A percentile compares a stretch with the other conserved stretches of the same genome.
Evolutionary conservation across 2,888 invertebrate genomes (phyloP).

Genomic region (Abrostola triplasia): DNA sequence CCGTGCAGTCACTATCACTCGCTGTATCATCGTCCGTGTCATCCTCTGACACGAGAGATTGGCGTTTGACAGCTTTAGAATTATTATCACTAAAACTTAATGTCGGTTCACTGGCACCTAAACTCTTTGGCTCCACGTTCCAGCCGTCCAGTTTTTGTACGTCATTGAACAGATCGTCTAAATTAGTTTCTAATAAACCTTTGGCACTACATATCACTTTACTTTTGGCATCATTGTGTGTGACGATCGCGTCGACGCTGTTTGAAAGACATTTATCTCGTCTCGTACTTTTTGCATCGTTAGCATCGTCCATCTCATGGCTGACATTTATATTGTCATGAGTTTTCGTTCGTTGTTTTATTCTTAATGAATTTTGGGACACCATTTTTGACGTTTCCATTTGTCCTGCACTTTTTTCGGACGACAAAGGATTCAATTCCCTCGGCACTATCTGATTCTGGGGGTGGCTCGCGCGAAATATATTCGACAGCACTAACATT

Average conservation of each 20-base stretch:
- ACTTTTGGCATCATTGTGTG: constrained; percentile 77
- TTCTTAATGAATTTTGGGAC: constrained; percentile 75
- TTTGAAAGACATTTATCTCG: constrained; percentile 79
- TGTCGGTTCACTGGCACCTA: constrained; percentile 83
- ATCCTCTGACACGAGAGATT: constrained; percentile 81
- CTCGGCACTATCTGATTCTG: constrained; percentile 74
- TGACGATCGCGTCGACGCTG: constrained; percentile 81
- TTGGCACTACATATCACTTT: constrained; percentile 88
- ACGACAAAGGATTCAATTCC: constrained; percentile 64
- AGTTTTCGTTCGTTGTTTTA: constrained; percentile 79
- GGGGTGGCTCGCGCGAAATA: constrained; percentile 80
- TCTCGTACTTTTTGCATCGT: constrained; percentile 64
- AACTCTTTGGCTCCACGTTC: constrained; percentile 76
- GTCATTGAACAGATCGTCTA: constrained; percentile 84
- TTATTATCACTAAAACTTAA: constrained; percentile 73
- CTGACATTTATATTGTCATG: constrained; percentile 71
- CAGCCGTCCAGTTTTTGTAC: constrained; percentile 74
- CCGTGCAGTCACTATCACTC: constrained; percentile 81
- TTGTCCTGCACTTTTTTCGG: constrained; percentile 61
- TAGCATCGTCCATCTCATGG: constrained; percentile 63
- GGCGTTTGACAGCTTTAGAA: constrained; percentile 69
- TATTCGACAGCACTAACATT: constrained; percentile 86
- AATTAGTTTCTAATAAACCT: constrained; percentile 87
- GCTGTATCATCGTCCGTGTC: constrained; percentile 80
- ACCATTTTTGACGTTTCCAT: constrained; percentile 66